Conservation (phyloP, 2,113 vertebrate genomes). For the Callithrix jacchus region DNA sequence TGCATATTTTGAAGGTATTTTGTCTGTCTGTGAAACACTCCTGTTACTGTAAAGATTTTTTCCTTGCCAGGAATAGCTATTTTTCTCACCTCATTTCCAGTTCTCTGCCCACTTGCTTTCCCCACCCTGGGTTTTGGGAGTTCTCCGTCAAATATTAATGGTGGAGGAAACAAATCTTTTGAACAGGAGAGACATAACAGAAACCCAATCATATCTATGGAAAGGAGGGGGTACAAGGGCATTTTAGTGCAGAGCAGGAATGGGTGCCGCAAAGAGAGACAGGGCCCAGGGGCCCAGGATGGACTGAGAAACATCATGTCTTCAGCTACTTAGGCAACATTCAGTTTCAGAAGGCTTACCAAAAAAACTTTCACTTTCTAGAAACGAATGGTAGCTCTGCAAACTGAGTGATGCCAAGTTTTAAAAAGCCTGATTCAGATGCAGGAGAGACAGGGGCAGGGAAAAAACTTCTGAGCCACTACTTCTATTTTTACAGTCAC, state of each 20-base stretch:
- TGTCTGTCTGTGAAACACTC: conserved; percentile 39
- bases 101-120: background rate
- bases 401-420: background rate
- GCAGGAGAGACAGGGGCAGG: background rate
- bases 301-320: background rate
- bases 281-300: background rate
- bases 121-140: background rate
- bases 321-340: background rate
- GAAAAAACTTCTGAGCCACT: background rate
- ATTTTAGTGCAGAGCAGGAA: background rate
- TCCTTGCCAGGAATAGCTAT: background rate
- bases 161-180: background rate
- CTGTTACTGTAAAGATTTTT: background rate
- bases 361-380: background rate
- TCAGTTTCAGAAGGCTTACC: background rate
- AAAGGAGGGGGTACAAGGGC: background rate
- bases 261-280: accelerated
- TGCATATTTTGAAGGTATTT: conserved; percentile 59
- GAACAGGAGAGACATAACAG: background rate
- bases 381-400: background rate
- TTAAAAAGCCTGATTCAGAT: background rate
- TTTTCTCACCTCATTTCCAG: background rate
- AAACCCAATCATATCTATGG: background rate
- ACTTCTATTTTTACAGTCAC: background rate
- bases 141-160: background rate